Evolutionary conservation across 2,113 vertebrate genomes (phyloP).

Genomic region (Saccopteryx bilineata): DNA sequence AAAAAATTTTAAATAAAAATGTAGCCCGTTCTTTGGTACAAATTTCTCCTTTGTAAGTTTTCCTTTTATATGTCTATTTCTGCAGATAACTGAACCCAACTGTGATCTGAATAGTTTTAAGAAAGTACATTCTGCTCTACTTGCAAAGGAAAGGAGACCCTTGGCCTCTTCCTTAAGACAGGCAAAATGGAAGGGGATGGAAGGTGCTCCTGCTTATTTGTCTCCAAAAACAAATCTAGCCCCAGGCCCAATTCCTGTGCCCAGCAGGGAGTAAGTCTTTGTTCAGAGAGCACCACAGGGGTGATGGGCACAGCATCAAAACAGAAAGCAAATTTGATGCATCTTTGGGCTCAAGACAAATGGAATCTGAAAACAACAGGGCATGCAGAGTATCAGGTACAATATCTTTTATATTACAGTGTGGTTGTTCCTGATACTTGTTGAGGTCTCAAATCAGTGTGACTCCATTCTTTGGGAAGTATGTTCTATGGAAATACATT

Average conservation of each 20-base stretch:
- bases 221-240: constrained; percentile 59
- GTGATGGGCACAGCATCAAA: constrained; percentile 18
- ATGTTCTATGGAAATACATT: constrained; percentile 32
- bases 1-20: constrained; percentile 51
- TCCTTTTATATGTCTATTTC: constrained; percentile 79
- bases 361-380: constrained; percentile 48
- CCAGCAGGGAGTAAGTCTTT: constrained; percentile 33
- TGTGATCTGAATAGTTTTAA: constrained; percentile 79
- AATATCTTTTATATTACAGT: constrained; percentile 43
- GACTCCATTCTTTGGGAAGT: constrained; percentile 49
- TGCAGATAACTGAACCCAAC: constrained; percentile 79
- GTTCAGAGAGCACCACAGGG: constrained; percentile 51
- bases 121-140: constrained; percentile 72
- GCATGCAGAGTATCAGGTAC: background rate
- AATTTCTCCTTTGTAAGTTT: constrained; percentile 76
- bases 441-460: constrained; percentile 51
- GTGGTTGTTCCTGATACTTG: constrained; percentile 51
- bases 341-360: constrained; percentile 43
- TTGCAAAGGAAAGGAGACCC: constrained; percentile 69
- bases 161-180: constrained; percentile 74
- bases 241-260: constrained; percentile 44
- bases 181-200: constrained; percentile 72
- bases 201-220: constrained; percentile 64
- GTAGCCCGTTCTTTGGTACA: constrained; percentile 68
- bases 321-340: constrained; percentile 11